Conservation (phyloP, 2,888 invertebrate genomes). For the Cataglyphis altisquamis region DNA sequence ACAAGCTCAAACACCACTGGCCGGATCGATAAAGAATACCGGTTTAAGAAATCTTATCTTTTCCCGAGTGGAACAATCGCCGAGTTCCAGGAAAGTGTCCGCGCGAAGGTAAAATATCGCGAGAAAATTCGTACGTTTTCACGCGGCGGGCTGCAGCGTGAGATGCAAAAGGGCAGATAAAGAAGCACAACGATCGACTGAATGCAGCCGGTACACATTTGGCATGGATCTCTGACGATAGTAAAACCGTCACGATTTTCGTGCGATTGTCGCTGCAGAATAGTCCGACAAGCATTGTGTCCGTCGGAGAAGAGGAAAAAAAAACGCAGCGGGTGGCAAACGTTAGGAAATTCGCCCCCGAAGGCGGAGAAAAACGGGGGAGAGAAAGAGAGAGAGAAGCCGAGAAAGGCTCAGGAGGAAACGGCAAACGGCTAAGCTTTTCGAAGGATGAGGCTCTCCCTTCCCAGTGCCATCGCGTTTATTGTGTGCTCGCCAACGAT, state of each 20-base stretch:
- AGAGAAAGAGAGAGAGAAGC: neutral
- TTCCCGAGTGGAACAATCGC: neutral
- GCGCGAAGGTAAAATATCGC: conserved; percentile 23
- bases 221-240: conserved; percentile 81
- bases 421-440: conserved; percentile 75
- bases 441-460: conserved; percentile 67
- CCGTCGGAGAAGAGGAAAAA: conserved; percentile 70
- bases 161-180: conserved; percentile 67
- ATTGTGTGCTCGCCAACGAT: conserved; percentile 43
- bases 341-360: conserved; percentile 79
- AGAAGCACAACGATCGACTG: conserved; percentile 59
- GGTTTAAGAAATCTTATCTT: conserved; percentile 28
- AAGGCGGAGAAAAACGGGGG: conserved; percentile 48
- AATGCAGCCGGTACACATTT: conserved; percentile 78
- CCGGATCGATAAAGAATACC: conserved; percentile 6
- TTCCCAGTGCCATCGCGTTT: neutral
- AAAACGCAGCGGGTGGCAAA: conserved; percentile 81
- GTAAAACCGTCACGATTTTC: conserved; percentile 83
- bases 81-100: neutral
- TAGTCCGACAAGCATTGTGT: conserved; percentile 78
- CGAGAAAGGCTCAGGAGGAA: conserved; percentile 61
- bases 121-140: conserved; percentile 41
- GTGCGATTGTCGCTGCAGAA: conserved; percentile 77
- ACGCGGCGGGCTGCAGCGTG: conserved; percentile 27
- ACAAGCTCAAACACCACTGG: neutral